These are phyloP conservation scores for Forbesichthys agassizii DNA, from an alignment of 2,113 vertebrate genomes.

Conservation along the genomic window DNA sequence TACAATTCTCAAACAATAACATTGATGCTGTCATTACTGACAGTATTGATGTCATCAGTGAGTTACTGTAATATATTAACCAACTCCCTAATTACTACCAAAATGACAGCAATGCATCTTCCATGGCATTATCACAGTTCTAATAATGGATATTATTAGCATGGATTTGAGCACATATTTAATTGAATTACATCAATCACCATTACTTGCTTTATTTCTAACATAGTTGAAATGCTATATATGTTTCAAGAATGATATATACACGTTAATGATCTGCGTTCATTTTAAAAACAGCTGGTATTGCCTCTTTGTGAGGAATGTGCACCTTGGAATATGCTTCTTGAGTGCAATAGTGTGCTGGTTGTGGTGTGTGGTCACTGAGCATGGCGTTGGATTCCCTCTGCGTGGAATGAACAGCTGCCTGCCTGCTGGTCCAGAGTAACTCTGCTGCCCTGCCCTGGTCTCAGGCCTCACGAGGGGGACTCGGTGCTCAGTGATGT, in stretches of 20 bases:
- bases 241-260: slow-evolving; percentile 10
- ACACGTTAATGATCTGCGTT: slow-evolving; percentile 29
- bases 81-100: no score
- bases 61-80: no score
- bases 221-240: neutral
- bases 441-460: slow-evolving; percentile 66
- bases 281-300: slow-evolving; percentile 12
- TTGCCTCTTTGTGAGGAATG: slow-evolving; percentile 5
- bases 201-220: neutral
- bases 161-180: neutral
- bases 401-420: slow-evolving; percentile 62
- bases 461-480: slow-evolving; percentile 58
- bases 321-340: slow-evolving; percentile 11
- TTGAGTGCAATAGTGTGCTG: slow-evolving; percentile 27
- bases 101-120: neutral
- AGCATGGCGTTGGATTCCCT: slow-evolving; percentile 52
- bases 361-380: slow-evolving; percentile 32
- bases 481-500: slow-evolving; percentile 57
- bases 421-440: slow-evolving; percentile 40
- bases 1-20: no score
- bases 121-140: no score
- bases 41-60: no score
- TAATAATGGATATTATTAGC: neutral
- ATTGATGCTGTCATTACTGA: no score
- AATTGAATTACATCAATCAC: neutral